A percentile compares a stretch with the other conserved stretches of the same genome.
phyloP scores from a whole-genome alignment of 2,797 vertebrate genomes.

The Eospalax fontanierii region DNA sequence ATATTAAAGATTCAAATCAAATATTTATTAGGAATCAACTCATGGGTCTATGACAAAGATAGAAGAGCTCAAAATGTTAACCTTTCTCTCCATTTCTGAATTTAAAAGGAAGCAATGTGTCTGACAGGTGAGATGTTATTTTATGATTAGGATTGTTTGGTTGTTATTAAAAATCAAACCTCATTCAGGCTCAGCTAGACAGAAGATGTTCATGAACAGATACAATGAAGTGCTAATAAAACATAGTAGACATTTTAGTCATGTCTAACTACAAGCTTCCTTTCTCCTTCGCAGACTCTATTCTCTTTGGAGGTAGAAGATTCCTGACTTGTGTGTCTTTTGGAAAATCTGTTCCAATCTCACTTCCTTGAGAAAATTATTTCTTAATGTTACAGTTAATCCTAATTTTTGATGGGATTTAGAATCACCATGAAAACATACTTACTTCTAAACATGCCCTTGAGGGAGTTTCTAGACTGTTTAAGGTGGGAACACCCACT shows the following conservation, averaged over 20 bases:
- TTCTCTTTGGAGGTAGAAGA: not conserved
- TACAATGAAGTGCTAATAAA: not conserved
- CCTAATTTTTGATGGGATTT: too few species aligned
- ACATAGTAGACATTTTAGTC: not conserved
- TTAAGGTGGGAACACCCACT: too few species aligned
- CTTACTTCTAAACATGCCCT: too few species aligned
- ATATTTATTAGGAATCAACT: not conserved
- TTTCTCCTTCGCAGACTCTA: too few species aligned
- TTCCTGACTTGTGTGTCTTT: not conserved
- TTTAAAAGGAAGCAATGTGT: not conserved
- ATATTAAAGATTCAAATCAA: constrained; percentile 13
- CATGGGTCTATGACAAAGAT: not conserved
- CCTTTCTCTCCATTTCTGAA: not conserved
- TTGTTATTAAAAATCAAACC: not conserved
- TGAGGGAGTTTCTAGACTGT: too few species aligned
- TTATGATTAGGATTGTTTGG: not conserved
- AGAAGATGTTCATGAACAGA: not conserved
- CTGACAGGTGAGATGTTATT: not conserved
- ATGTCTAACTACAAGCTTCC: not conserved
- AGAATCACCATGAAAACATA: too few species aligned
- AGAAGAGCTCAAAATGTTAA: not conserved
- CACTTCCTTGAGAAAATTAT: not conserved
- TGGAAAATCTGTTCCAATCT: not conserved
- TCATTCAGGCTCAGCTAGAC: not conserved
- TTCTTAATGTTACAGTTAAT: not conserved